Evolutionary conservation across 2,113 vertebrate genomes (phyloP), one percentile per base, ranked within the genome.

Genomic region (Solenodon paradoxus): DNA sequence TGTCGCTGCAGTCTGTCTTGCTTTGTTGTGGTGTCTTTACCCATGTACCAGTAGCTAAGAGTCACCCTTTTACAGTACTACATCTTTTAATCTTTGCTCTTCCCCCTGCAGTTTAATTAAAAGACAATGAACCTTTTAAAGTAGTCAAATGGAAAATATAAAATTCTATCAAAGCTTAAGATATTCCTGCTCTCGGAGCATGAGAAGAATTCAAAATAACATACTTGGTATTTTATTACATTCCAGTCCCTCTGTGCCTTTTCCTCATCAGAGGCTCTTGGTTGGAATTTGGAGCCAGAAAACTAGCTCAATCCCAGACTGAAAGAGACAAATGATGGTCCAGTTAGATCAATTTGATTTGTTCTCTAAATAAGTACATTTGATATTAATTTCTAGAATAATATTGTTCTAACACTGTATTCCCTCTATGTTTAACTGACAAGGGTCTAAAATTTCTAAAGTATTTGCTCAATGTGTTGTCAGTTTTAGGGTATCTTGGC

Each of bases 131-230:
- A 88, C 47, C 79, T 9, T 91, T 97, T 82, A 57, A 95, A 94
- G 94, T n/a, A 79, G 88, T 85, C 35, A 95, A 95, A 92, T 68
- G 88, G 77, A 87, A 96, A 96, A 96, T 77, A 85, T 53, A 83
- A 80, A 90, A 66, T 89, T 66, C 38, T 85, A 74, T 63, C 93
- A 63, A 77, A 95, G 88, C 77, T 57, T 88, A 49, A 89, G 87
- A 59, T 51, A 96, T 92, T 92, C 17, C 40, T 87, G 8, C 77
- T 94, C 75, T 66, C 61, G 40, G n/a, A 69, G 92, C 19, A 75
- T 47, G 84, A 92, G 96, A 92, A 92, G 83, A 95, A 97, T 96
- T 86, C 92, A 96, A 91, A 97, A 93, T 84, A 96, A 71, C 78
- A 75, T 16, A 42, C 63, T 82, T 88, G 75, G 87, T 83, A 87